Percentiles rank a stretch among this genome's conserved stretches.
Evolutionary conservation across 2,888 invertebrate species (phyloP).

Genomic region (Amphiduros pacificus): DNA sequence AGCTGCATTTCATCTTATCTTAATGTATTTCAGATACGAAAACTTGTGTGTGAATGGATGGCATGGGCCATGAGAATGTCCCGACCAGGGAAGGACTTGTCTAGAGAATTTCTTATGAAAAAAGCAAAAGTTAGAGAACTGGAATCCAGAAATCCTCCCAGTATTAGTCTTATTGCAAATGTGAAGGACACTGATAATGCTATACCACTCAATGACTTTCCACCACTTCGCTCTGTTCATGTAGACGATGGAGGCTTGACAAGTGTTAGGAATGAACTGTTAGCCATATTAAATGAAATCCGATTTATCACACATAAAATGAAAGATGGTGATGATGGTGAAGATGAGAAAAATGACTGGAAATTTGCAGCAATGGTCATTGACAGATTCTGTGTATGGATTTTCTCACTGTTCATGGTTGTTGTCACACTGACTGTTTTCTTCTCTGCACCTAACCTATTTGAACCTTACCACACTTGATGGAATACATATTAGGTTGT

Average conservation of each 20-base stretch:
- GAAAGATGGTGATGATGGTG: slow-evolving; percentile 28
- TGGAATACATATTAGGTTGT: too few species aligned
- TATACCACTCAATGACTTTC: slow-evolving; percentile 31
- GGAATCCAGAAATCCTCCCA: slow-evolving; percentile 32
- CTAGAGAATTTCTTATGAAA: slow-evolving; percentile 33
- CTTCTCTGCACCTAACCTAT: slow-evolving; percentile 22
- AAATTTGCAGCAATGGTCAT: slow-evolving; percentile 37
- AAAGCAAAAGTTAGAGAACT: slow-evolving; percentile 35
- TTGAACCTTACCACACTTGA: too few species aligned
- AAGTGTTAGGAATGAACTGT: slow-evolving; percentile 33
- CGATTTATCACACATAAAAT: slow-evolving; percentile 38
- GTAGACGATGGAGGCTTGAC: slow-evolving; percentile 21
- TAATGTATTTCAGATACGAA: slow-evolving; percentile 33
- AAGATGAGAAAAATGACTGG: slow-evolving; percentile 32
- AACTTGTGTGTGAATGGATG: slow-evolving; percentile 35
- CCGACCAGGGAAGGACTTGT: slow-evolving; percentile 33
- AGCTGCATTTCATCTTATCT: too few species aligned
- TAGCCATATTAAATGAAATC: slow-evolving; percentile 36
- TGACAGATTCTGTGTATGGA: slow-evolving; percentile 33
- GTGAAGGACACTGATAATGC: slow-evolving; percentile 36
- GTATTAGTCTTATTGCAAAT: slow-evolving; percentile 34
- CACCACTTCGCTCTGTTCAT: slow-evolving; percentile 24
- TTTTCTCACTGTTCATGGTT: slow-evolving; percentile 29
- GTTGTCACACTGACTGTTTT: slow-evolving; percentile 30
- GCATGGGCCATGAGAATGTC: slow-evolving; percentile 35